phyloP scores from a whole-genome alignment of 2,888 invertebrate species.

The Nomada lathburiana region DNA sequence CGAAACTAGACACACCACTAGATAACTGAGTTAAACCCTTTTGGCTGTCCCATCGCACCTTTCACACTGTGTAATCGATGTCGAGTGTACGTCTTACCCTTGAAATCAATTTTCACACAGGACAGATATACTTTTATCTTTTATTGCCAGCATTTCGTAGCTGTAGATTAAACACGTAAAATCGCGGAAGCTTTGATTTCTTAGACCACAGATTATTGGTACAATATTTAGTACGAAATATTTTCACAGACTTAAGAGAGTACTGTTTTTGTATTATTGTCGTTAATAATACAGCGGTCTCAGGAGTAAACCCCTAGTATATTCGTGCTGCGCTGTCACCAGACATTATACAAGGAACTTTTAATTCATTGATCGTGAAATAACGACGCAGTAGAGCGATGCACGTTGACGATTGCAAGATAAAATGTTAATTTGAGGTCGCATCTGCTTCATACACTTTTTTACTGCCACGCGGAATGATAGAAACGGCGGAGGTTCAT shows the following conservation, averaged over 20 bases:
- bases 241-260: no score
- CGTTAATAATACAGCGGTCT: no score
- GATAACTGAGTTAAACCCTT: conserved; percentile 47
- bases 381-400: background rate
- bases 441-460: conserved; percentile 13
- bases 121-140: no score
- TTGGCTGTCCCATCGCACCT: conserved; percentile 19
- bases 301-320: background rate
- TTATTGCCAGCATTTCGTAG: no score
- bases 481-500: conserved; percentile 39
- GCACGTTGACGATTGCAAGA: conserved; percentile 8
- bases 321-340: background rate
- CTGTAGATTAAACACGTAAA: no score
- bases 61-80: background rate
- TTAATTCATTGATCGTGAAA: background rate
- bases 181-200: no score
- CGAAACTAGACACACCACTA: conserved; percentile 32
- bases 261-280: no score
- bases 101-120: no score
- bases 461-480: background rate
- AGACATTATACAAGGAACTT: no score
- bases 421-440: conserved; percentile 57
- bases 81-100: background rate
- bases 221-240: no score
- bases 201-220: no score